Evolutionary conservation across 2,113 vertebrate genomes (phyloP).

Genomic region (Crotalus horridus): DNA sequence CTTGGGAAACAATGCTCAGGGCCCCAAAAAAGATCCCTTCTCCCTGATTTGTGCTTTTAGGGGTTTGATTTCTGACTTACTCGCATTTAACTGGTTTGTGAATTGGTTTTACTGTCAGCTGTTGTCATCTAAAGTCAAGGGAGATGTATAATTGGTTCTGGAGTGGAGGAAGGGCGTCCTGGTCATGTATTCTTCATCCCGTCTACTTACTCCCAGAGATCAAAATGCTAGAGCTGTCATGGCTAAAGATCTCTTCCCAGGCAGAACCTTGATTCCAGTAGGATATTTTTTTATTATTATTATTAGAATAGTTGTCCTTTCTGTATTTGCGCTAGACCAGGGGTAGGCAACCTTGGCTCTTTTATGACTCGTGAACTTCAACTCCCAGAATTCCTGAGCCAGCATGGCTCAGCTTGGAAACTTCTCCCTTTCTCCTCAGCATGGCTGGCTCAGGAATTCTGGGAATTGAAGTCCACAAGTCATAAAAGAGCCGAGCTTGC

Average conservation of each 20-base stretch:
- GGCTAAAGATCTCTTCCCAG: neutral
- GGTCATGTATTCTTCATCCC: neutral
- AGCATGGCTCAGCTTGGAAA: too few relatives aligned
- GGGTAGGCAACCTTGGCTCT: too few relatives aligned
- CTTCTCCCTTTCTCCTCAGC: too few relatives aligned
- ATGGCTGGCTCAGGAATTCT: too few relatives aligned
- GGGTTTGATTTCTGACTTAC: neutral
- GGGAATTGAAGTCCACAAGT: too few relatives aligned
- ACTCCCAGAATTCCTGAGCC: too few relatives aligned
- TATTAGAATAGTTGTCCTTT: neutral
- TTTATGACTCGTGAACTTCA: too few relatives aligned
- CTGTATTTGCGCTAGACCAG: neutral
- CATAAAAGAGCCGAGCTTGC: too few relatives aligned
- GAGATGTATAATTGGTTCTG: too few relatives aligned
- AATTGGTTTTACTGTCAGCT: neutral
- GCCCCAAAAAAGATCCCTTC: neutral
- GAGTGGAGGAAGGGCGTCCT: neutral
- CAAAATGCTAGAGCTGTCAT: neutral
- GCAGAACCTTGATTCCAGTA: neutral
- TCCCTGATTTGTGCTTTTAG: neutral
- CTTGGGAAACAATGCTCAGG: neutral
- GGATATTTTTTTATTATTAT: neutral
- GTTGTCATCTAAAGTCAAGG: neutral
- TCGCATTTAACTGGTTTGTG: neutral
- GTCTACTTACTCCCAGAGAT: neutral